These are phyloP conservation scores for Lepidochrysops patricia DNA, from an alignment of 2,888 invertebrate species.

Conservation along the genomic window DNA sequence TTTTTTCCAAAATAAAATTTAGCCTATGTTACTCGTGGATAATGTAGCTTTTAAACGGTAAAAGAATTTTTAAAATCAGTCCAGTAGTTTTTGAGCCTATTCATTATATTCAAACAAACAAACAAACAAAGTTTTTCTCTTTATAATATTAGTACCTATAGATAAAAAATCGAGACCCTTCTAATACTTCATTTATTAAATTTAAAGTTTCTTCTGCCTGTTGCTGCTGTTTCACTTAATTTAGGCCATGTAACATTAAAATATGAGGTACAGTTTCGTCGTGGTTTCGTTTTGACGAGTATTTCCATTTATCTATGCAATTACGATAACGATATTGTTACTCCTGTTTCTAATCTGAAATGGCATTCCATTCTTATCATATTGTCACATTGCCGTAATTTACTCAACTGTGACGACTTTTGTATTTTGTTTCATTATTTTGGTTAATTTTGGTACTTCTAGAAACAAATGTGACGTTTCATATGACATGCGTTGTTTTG, in stretches of 20 bases:
- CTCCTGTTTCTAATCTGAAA: slow-evolving; percentile 66
- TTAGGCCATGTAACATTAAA: not conserved
- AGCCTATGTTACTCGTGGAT: too few relatives aligned
- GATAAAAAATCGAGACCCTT: too few relatives aligned
- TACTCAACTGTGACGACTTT: slow-evolving; percentile 40
- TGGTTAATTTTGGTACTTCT: not conserved
- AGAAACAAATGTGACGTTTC: too few relatives aligned
- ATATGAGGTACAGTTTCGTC: not conserved
- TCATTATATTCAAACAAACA: too few relatives aligned
- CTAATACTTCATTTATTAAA: too few relatives aligned
- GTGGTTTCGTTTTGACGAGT: not conserved
- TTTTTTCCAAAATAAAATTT: too few relatives aligned
- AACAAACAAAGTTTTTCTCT: too few relatives aligned
- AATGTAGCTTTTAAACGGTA: too few relatives aligned
- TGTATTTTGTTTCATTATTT: slow-evolving; percentile 22
- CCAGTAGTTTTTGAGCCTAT: too few relatives aligned
- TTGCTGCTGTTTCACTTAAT: not conserved
- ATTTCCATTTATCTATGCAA: slow-evolving; percentile 54
- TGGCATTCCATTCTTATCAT: slow-evolving; percentile 63
- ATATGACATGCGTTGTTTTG: too few relatives aligned
- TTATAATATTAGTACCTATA: too few relatives aligned
- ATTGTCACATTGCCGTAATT: slow-evolving; percentile 41
- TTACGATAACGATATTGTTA: slow-evolving; percentile 54
- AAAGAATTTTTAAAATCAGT: too few relatives aligned
- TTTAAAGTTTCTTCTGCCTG: not conserved